Evolutionary conservation across 1,140 invertebrate genomes (phyloP).

Genomic region (Drosophila willistoni): DNA sequence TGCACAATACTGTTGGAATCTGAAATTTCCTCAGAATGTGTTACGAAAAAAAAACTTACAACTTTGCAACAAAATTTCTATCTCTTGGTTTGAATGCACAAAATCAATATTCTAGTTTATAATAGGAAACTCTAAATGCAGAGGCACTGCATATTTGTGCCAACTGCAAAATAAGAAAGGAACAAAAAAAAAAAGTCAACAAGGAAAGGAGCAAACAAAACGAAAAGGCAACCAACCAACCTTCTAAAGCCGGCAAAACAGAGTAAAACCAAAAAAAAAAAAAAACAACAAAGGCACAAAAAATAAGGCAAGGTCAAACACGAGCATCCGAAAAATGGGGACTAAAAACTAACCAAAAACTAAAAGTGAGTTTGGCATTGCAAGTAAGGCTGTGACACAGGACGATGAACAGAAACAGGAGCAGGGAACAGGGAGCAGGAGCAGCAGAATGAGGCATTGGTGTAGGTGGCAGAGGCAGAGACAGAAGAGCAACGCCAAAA

Average conservation of each 20-base stretch:
- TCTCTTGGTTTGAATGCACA: not conserved
- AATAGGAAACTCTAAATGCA: constrained; percentile 23
- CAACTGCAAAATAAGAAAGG: constrained; percentile 47
- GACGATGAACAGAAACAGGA: constrained; percentile 19
- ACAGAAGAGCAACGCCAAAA: constrained; percentile 59
- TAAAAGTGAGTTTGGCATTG: constrained; percentile 67
- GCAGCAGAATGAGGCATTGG: not conserved
- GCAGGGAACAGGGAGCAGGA: not conserved
- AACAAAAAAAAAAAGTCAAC: constrained; percentile 44
- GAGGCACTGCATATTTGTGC: constrained; percentile 53
- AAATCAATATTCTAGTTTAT: constrained; percentile 30
- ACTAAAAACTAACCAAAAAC: constrained; percentile 77
- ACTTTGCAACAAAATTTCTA: not conserved
- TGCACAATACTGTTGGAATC: too few relatives aligned
- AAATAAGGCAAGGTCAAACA: constrained; percentile 58
- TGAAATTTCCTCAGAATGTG: too few relatives aligned
- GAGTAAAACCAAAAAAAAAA: not conserved
- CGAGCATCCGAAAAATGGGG: constrained; percentile 54
- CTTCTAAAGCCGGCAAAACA: constrained; percentile 8
- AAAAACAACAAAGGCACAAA: not conserved
- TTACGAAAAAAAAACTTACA: not conserved
- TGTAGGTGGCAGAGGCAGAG: constrained; percentile 15
- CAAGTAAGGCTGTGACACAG: not conserved
- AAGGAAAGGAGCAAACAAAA: constrained; percentile 59
- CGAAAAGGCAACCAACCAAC: constrained; percentile 51